Evolutionary conservation across 1,140 invertebrate genomes (phyloP), one percentile per base, ranked within the genome.

Genomic region (Bicyclus anynana): DNA sequence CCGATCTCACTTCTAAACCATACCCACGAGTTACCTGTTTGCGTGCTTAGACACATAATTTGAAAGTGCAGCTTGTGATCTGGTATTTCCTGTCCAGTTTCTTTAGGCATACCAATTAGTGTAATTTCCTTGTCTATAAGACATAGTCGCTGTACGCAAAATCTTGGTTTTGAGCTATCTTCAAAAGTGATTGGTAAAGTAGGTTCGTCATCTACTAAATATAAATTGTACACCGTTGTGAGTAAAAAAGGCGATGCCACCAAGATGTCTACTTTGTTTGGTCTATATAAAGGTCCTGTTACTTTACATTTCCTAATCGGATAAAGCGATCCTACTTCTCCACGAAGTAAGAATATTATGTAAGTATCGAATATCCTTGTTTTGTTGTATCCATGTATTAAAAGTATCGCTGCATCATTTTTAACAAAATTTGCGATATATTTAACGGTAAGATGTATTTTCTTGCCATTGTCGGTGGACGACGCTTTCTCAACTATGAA

Each of bases 341-440:
- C 83, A 9, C 67, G 40, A 4, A 86, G 73, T 40, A 70, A 16
- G 65, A 87, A 86, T 40, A 81, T 53, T 27, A 84, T 71, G 40
- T 84, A 87, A 2, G 84, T 86, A 42, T 87, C 84, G 53, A 87
- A 87, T 42, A 87, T 80, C 61, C 82, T 64, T 27, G 80, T 84
- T 71, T 85, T 85, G 55, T 84, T 87, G 42, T 83, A 85, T 1
- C 84, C 82, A 51, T 84, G 78, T 6, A 87, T 62, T 13, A 87
- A 59, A n/a, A 87, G 69, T 42, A 81, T 73, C 18, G 80, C 75
- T 35, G 49, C 69, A 53, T 80, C 72, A 53, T 80, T 71, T 29
- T 65, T 54, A 13, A 80, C 69, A 64, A 83, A 85, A 54, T 84
- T 82, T 7, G 82, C 84, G 33, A 58, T 72, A 51, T 75, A 87